These are phyloP conservation scores for Andrena hattorfiana DNA, from an alignment of 2,888 invertebrate species.

Conservation along the genomic window DNA sequence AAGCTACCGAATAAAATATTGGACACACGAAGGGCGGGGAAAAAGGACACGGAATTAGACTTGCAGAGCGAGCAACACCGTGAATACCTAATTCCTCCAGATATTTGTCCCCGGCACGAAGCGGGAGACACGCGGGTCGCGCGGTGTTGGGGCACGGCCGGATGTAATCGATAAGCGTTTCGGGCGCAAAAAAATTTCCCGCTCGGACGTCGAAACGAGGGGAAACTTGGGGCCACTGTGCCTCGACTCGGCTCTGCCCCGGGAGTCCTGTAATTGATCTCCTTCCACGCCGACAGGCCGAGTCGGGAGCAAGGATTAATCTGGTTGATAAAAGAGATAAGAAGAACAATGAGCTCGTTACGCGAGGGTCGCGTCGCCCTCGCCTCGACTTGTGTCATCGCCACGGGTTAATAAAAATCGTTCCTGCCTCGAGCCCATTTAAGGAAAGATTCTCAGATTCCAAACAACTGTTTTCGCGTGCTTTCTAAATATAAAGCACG, in stretches of 20 bases:
- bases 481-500: too few species aligned
- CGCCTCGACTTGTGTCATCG: slow-evolving; percentile 36
- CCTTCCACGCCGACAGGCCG: slow-evolving; percentile 14
- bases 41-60: slow-evolving; percentile 24
- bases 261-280: slow-evolving; percentile 38
- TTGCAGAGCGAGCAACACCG: slow-evolving; percentile 24
- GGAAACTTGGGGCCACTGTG: background rate
- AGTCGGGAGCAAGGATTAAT: slow-evolving; percentile 50
- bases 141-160: background rate
- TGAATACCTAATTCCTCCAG: slow-evolving; percentile 41
- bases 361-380: slow-evolving; percentile 9
- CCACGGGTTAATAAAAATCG: slow-evolving; percentile 33
- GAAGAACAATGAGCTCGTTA: slow-evolving; percentile 62
- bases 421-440: slow-evolving; percentile 23
- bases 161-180: slow-evolving; percentile 36
- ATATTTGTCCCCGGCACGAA: slow-evolving; percentile 42
- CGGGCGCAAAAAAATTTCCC: slow-evolving; percentile 6
- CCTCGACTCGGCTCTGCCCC: slow-evolving; percentile 6
- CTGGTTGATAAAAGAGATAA: slow-evolving; percentile 51
- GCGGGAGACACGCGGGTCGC: background rate
- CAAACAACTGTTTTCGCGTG: too few species aligned
- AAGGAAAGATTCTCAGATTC: slow-evolving; percentile 15
- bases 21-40: background rate
- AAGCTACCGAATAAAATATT: slow-evolving; percentile 21
- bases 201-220: slow-evolving; percentile 17